phyloP scores from a whole-genome alignment of 2,797 vertebrate species.

The Thunnus albacares region DNA sequence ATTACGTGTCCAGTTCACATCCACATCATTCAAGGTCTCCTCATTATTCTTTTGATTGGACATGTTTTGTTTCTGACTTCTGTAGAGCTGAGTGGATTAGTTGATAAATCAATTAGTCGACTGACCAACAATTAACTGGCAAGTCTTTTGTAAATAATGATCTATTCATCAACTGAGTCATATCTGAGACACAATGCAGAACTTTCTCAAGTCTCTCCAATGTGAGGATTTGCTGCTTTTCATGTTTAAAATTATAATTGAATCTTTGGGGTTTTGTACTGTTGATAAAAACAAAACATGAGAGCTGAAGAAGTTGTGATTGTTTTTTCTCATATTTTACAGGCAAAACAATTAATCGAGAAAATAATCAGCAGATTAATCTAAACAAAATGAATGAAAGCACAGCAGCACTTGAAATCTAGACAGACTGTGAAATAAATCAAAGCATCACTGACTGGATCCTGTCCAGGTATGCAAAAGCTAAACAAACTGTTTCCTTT shows the following conservation, averaged over 20 bases:
- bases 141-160: not conserved
- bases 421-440: not conserved
- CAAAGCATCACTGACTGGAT: too few relatives aligned
- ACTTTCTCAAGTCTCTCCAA: too few relatives aligned
- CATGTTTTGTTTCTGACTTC: not conserved
- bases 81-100: not conserved
- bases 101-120: not conserved
- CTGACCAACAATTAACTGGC: not conserved
- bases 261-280: not conserved
- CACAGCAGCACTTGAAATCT: constrained; percentile 7
- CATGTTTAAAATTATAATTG: not conserved
- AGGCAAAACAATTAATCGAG: not conserved
- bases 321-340: not conserved
- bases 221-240: not conserved
- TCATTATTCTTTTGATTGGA: too few relatives aligned
- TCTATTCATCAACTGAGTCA: rapidly evolving
- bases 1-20: not conserved
- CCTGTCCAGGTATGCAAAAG: too few relatives aligned
- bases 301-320: not conserved
- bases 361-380: not conserved
- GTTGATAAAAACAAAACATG: not conserved
- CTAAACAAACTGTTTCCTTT: too few relatives aligned
- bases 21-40: not conserved
- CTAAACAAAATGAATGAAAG: not conserved
- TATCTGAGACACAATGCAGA: too few relatives aligned